Conservation (phyloP, 1,140 invertebrate species). For the Procambarus virginalis region DNA sequence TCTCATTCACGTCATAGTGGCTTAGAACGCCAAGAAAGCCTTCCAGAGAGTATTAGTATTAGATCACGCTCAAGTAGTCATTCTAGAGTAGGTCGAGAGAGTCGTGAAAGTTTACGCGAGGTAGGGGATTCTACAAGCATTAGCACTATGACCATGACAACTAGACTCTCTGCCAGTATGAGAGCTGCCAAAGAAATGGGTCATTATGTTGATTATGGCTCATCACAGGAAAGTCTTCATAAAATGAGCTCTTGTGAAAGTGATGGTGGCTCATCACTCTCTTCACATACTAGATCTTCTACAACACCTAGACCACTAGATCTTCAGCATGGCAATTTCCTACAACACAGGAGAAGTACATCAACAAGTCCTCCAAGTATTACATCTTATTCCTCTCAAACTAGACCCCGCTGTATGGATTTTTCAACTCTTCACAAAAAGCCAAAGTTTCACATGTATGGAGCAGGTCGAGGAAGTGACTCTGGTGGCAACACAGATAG, state of each 20-base stretch:
- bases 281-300: conserved; percentile 68
- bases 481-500: conserved; percentile 70
- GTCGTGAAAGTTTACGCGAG: conserved; percentile 65
- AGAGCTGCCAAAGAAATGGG: conserved; percentile 67
- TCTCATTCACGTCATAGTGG: conserved; percentile 54
- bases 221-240: conserved; percentile 68
- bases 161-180: conserved; percentile 65
- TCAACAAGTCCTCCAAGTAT: conserved; percentile 68
- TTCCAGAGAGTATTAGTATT: conserved; percentile 53
- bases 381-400: conserved; percentile 66
- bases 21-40: conserved; percentile 60
- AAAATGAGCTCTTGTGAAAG: conserved; percentile 70
- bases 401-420: conserved; percentile 63
- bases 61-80: conserved; percentile 66
- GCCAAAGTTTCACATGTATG: conserved; percentile 61
- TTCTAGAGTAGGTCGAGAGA: conserved; percentile 55
- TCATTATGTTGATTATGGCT: conserved; percentile 69
- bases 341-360: conserved; percentile 64
- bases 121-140: conserved; percentile 51
- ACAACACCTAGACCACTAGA: conserved; percentile 67
- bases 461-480: conserved; percentile 68
- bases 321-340: conserved; percentile 58
- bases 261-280: conserved; percentile 69
- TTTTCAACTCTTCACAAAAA: conserved; percentile 67
- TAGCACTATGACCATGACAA: conserved; percentile 51